Evolutionary conservation across 2,888 invertebrate species (phyloP), one percentile per base, ranked within the genome.

Genomic region (Hirtodrosophila alboralis): DNA sequence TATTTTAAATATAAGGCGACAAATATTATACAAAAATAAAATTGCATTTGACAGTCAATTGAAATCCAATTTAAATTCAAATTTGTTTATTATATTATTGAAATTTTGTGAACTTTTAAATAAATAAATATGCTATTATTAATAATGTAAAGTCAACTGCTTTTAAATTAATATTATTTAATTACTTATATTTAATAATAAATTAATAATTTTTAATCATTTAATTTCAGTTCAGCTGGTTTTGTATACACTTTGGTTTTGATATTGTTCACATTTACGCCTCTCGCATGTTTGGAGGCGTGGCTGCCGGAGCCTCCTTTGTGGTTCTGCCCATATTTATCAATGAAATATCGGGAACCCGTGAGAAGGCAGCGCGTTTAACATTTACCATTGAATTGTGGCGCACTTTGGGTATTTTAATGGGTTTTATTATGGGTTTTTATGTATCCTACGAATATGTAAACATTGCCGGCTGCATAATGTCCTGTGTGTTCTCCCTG

Each of bases 291-390:
- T 77, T 88, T 38, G 84, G 75, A 2, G 90, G 90, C 8, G 43
- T 87, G 8, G 84, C 88, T 0, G 87, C 80, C 3, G 90, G 90
- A 0, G 86, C 77, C 1, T 61, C 87, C 0, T 87, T 89, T 12
- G 78, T 84, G 0, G 83, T 86, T 0, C 51, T 90, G 23, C 90
- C 90, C 0, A 78, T 87, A 9, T 90, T 84, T 47, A 84, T 90
- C 0, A 70, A 83, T 6, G 90, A 90, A 70, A 87, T 90, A 0
- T 58, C 88, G 0, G 85, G 87, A 13, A 34, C 41, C 0, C 61
- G 80, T 0, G 87, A 83, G 1, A 68, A 84, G 9, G 80, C 85
- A 1, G 72, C 86, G 0, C 41, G 78, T 0, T 52, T 89, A 4
- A 86, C 86, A 3, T 77, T 84, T 1, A 75, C 80, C 3, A 78